Evolutionary conservation across 2,113 vertebrate genomes (phyloP), one percentile per base, ranked within the genome.

Genomic region (Thryonomys swinderianus): DNA sequence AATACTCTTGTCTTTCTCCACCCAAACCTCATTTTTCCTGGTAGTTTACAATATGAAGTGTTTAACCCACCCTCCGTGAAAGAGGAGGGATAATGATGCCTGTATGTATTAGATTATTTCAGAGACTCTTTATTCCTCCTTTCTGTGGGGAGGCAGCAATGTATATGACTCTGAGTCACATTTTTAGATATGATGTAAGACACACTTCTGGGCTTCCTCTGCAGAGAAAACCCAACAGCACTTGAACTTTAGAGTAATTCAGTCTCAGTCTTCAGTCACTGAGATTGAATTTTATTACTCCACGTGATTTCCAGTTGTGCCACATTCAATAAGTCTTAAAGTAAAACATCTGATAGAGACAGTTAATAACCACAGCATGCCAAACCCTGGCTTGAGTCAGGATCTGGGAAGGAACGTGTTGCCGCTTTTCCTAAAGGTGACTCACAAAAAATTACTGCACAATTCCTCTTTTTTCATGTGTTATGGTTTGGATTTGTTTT

Each of bases 201-300:
- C 27, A 51, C 53, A 8, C 86, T 92, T 92, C 45, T 78, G 40
- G 53, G 18, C 51, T 95, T 86, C 83, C 45, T 85, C 76, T 32
- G 30, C 78, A 90, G 61, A 83, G 69, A 64, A 94, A 87, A 76
- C 79, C 42, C 32, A 85, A 9, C 85, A 32, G 85, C 53, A 82
- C 88, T 88, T 88, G 57, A 93, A 88, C 27, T 62, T 90, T 76
- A 51, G 40, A 76, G 67, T 67, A 89, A 95, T 89, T 80, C 66
- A 81, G 25, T 92, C 7, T 37, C 53, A 61, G 0, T 66, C n/a
- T n/a, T n/a, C n/a, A n/a, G n/a, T n/a, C n/a, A n/a, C n/a, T n/a
- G n/a, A n/a, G n/a, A n/a, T n/a, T n/a, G n/a, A n/a, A n/a, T 85
- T 94, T 88, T 92, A 80, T 96, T 69, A 76, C 27, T 95, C 45